These are phyloP conservation scores for Loriculus beryllinus DNA, from an alignment of 2,797 vertebrate genomes.

Conservation along the genomic window DNA sequence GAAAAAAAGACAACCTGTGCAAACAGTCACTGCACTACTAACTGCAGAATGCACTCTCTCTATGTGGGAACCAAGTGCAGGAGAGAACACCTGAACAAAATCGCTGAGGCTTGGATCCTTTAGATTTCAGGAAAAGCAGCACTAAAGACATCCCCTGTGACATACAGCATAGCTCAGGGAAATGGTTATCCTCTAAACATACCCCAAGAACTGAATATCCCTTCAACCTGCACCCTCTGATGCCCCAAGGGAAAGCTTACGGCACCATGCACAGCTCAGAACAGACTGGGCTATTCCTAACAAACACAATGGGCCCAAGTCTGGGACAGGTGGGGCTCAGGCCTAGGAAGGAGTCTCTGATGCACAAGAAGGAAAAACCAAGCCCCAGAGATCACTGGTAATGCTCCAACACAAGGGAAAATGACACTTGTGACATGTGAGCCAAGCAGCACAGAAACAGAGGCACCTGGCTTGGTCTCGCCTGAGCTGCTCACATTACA, in stretches of 20 bases:
- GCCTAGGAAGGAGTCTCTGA: not conserved
- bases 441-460: not conserved
- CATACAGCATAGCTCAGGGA: not conserved
- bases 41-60: not conserved
- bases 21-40: not conserved
- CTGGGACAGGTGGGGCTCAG: not conserved
- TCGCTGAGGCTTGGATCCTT: not conserved
- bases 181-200: not conserved
- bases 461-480: not conserved
- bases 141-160: not conserved
- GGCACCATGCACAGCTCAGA: not conserved
- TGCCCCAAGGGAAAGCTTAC: not conserved
- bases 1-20: not conserved
- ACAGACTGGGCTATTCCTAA: not conserved
- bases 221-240: not conserved
- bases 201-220: not conserved
- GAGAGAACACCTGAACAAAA: not conserved
- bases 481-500: not conserved
- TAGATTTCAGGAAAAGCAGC: not conserved
- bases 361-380: not conserved
- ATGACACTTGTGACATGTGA: not conserved
- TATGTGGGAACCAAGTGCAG: not conserved
- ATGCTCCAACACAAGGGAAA: not conserved
- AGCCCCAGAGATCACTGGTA: not conserved
- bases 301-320: not conserved